Percentiles rank a stretch among this genome's conserved stretches.
Evolutionary conservation across 2,888 invertebrate species (phyloP).

Genomic region (Luperina testacea): DNA sequence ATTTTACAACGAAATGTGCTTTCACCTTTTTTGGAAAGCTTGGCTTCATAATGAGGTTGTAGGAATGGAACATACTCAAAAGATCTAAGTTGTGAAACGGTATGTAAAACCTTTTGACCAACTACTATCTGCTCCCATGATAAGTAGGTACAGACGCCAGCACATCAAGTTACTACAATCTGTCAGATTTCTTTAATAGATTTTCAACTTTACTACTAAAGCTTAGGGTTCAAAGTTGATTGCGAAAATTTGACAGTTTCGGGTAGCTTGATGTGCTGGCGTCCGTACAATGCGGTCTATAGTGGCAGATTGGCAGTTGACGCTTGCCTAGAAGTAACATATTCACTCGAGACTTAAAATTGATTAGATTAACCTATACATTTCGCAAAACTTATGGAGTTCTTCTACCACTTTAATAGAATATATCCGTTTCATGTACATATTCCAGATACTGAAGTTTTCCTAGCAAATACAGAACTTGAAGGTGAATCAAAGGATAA

Average conservation of each 20-base stretch:
- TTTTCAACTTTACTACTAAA: too few species aligned
- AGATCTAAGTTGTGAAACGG: not conserved
- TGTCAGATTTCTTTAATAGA: too few species aligned
- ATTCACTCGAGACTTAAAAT: not conserved
- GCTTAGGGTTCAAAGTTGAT: too few species aligned
- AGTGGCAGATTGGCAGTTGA: not conserved
- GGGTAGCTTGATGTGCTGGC: too few species aligned
- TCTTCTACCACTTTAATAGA: not conserved
- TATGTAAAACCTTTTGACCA: not conserved
- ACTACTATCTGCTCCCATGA: not conserved
- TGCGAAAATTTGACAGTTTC: too few species aligned
- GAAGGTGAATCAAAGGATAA: slow-evolving; percentile 2
- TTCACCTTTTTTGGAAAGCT: not conserved
- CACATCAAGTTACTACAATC: too few species aligned
- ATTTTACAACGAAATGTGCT: not conserved
- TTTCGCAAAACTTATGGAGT: not conserved
- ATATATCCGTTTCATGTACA: not conserved
- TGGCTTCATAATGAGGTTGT: not conserved
- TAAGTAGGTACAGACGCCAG: too few species aligned
- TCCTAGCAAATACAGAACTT: slow-evolving; percentile 20
- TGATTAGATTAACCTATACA: not conserved
- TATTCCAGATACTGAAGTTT: slow-evolving; percentile 40
- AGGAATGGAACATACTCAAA: not conserved
- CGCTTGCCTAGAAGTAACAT: not conserved
- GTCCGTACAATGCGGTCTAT: not conserved